A percentile compares a stretch with the other conserved stretches of the same genome.
Evolutionary conservation across 1,140 invertebrate genomes (phyloP).

Genomic region (Panagrolaimus sp.): DNA sequence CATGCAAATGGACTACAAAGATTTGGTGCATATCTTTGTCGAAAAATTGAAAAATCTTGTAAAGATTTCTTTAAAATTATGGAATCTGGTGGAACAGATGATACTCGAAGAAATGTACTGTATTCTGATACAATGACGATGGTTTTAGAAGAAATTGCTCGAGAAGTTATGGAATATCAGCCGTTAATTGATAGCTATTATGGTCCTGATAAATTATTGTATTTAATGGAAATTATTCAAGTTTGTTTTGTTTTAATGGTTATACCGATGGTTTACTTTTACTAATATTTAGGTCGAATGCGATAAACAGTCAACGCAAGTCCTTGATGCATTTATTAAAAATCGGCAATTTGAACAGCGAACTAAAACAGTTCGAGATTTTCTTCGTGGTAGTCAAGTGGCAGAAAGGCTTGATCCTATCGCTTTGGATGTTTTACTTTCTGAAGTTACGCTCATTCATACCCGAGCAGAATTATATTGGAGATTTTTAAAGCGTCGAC

Average conservation of each 20-base stretch:
- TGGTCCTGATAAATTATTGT: constrained; percentile 62
- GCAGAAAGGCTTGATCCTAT: constrained; percentile 69
- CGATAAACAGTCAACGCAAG: constrained; percentile 67
- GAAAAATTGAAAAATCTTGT: constrained; percentile 58
- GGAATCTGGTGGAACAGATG: constrained; percentile 61
- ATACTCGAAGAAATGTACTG: constrained; percentile 70
- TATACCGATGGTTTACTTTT: neutral
- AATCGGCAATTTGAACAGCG: constrained; percentile 61
- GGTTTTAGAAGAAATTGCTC: constrained; percentile 80
- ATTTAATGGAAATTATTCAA: constrained; percentile 51
- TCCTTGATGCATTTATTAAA: constrained; percentile 73
- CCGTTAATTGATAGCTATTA: constrained; percentile 89
- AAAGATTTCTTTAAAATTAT: constrained; percentile 62
- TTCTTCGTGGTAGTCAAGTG: constrained; percentile 14
- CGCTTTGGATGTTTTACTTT: constrained; percentile 77
- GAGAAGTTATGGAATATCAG: constrained; percentile 81
- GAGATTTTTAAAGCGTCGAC: constrained; percentile 74
- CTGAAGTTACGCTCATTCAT: constrained; percentile 78
- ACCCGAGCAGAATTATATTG: constrained; percentile 82
- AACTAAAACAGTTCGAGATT: constrained; percentile 28
- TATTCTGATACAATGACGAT: constrained; percentile 76
- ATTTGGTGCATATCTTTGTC: constrained; percentile 82
- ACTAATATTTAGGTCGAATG: constrained; percentile 73
- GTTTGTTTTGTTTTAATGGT: constrained; percentile 23
- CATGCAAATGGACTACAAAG: constrained; percentile 82